These are phyloP conservation scores for Chamaea fasciata DNA, from an alignment of 2,113 vertebrate genomes.

Conservation along the genomic window DNA sequence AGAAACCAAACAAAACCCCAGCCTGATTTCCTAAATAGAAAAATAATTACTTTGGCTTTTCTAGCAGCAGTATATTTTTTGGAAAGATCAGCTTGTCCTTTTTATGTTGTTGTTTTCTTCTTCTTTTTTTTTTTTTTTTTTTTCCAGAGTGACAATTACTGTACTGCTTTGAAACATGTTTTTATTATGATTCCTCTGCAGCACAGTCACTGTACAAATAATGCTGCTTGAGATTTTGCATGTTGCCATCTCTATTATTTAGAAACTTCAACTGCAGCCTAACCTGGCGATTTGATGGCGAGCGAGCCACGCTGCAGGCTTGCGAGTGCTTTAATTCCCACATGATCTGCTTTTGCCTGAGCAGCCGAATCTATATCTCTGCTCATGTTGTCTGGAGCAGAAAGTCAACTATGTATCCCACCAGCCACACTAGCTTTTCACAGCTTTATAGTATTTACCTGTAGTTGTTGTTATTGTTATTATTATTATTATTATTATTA, in stretches of 20 bases:
- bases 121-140: background rate
- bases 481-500: background rate
- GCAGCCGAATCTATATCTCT: background rate
- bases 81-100: background rate
- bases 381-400: background rate
- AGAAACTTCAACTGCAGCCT: background rate
- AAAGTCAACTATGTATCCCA: background rate
- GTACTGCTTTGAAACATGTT: background rate
- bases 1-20: background rate
- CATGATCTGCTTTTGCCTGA: background rate
- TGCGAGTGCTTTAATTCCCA: background rate
- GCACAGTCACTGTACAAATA: background rate
- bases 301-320: background rate
- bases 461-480: background rate
- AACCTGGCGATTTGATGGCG: background rate
- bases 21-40: conserved; percentile 7
- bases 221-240: conserved; percentile 15
- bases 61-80: background rate
- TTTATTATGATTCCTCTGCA: background rate
- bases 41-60: conserved; percentile 37
- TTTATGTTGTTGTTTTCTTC: background rate
- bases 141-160: background rate
- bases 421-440: background rate
- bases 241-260: background rate
- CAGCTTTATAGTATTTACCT: background rate